Evolutionary conservation across 2,888 invertebrate genomes (phyloP).

Genomic region (Erebia palarica): DNA sequence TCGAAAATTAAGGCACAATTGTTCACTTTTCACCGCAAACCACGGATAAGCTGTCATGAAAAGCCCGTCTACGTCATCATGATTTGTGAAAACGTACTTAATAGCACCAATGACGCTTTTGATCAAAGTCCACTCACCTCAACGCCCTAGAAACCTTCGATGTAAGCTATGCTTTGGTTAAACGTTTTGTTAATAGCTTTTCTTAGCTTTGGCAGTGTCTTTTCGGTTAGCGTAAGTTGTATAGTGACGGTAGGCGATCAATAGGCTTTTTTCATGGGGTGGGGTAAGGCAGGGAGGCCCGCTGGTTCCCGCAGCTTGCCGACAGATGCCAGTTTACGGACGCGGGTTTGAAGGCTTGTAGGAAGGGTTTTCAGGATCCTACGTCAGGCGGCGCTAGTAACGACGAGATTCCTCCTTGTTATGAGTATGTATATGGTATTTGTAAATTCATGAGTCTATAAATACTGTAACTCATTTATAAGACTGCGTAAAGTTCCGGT

Average conservation of each 20-base stretch:
- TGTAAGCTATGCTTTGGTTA: conserved; percentile 52
- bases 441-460: neutral
- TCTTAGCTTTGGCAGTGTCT: conserved; percentile 60
- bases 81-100: conserved; percentile 42
- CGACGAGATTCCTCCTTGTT: neutral
- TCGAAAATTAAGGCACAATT: conserved; percentile 5
- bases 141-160: conserved; percentile 32
- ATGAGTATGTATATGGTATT: neutral
- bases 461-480: neutral
- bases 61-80: conserved; percentile 57
- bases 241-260: conserved; percentile 66
- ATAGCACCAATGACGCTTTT: conserved; percentile 53
- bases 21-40: conserved; percentile 26
- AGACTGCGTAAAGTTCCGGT: neutral
- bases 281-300: conserved; percentile 43
- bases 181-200: conserved; percentile 52
- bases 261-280: conserved; percentile 57
- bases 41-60: conserved; percentile 28
- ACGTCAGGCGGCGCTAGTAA: conserved; percentile 46
- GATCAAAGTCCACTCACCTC: conserved; percentile 58
- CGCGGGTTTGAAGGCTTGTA: conserved; percentile 40
- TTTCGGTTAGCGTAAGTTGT: conserved; percentile 69
- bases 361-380: conserved; percentile 47
- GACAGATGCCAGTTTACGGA: conserved; percentile 64
- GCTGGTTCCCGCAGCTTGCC: conserved; percentile 54